Base-by-base conservation (phyloP, 2,113 vertebrate genomes). In the Ochotona princeps region DNA sequence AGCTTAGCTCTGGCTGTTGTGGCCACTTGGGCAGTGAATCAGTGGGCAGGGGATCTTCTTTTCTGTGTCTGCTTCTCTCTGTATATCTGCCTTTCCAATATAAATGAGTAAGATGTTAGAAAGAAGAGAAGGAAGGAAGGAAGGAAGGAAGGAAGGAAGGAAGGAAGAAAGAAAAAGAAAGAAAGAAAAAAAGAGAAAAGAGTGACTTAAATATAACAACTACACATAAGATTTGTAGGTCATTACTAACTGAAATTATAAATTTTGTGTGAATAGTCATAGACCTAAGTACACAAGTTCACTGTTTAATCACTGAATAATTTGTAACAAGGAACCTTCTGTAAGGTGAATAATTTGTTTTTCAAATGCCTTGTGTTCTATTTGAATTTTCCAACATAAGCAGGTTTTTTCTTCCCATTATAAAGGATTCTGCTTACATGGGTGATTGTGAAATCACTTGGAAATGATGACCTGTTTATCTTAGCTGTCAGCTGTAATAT, bases 391-490 rank as follows among this genome's bases (percentile, higher is more conserved):
- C 85, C 94, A 85, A 18, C 26, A 88, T 92, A 95, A 94, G 54
- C 1, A 44, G 63, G 75, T 69, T 94, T 95, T 85, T 44, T 75
- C 89, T 93, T 94, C 89, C 85, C 83, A 93, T 69, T 93, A 28
- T 0, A 44, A 13, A 47, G 75, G 89, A 93, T 88, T 90, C 60
- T 90, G 74, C 91, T 91, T 96, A 87, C 1, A 35, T 78, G 86
- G 25, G 14, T 80, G 78, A 28, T 97, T 97, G 93, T 93, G 96
- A 96, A 97, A 97, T 91, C 6, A 0, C 44, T 87, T 95, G 5
- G 30, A 96, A 95, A 93, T 83, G 69, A 38, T 72, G 87, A 84
- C 57, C 92, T 89, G 78, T 47, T 93, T 96, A 94, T 97, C 87
- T 23, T 90, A 47, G 72, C 89, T 97, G 92, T 87, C 89, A 20